phyloP scores from a whole-genome alignment of 2,113 vertebrate species.

The Aspidoscelis tigris region DNA sequence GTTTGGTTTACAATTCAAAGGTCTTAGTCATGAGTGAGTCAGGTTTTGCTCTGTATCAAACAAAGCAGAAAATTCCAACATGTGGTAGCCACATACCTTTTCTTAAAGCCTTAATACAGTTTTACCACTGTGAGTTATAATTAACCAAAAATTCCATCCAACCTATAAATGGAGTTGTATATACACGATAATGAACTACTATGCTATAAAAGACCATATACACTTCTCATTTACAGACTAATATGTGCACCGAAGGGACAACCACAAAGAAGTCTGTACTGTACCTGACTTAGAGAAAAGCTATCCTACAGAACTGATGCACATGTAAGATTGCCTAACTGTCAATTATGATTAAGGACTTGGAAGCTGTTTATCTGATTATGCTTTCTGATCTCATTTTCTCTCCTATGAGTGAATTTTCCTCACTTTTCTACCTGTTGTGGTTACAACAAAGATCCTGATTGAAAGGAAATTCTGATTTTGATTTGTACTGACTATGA shows the following conservation, averaged over 20 bases:
- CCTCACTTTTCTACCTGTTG: neutral
- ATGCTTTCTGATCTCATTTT: too few species aligned
- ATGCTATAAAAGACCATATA: too few species aligned
- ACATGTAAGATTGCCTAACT: neutral
- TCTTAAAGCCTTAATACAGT: neutral
- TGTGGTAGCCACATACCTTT: neutral
- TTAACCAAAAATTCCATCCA: neutral
- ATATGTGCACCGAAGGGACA: too few species aligned
- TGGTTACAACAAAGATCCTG: neutral
- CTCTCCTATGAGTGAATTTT: neutral
- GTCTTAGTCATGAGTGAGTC: neutral
- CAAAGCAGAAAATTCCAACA: neutral
- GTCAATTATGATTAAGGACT: neutral
- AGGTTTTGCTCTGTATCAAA: neutral
- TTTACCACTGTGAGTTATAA: neutral
- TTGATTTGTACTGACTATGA: too few species aligned
- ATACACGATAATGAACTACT: neutral
- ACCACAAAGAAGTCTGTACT: neutral
- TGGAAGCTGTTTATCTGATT: neutral
- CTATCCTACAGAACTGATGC: neutral
- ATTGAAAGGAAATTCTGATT: neutral
- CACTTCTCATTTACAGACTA: too few species aligned
- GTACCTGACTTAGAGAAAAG: neutral
- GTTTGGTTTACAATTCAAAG: slow-evolving; percentile 37
- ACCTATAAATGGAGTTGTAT: neutral